A percentile compares a stretch with the other conserved stretches of the same genome.
Conservation (phyloP, 2,888 invertebrate species). For the Pristionchus entomophagus region DNA sequence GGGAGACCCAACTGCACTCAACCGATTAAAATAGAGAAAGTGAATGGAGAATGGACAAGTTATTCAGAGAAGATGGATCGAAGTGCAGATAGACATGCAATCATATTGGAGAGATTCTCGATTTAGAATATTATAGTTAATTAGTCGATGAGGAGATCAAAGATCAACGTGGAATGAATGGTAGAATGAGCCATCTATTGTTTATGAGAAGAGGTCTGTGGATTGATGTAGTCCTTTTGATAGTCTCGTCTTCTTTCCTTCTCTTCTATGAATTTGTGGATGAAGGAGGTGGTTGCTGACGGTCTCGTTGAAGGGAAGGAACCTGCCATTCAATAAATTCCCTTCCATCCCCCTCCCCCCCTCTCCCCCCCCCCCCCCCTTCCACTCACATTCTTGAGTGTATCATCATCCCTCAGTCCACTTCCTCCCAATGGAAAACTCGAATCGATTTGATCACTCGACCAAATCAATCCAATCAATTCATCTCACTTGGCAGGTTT, state of each 20-base stretch:
- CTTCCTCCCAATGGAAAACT: conserved; percentile 33
- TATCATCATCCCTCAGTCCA: conserved; percentile 22
- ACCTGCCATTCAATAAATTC: conserved; percentile 4
- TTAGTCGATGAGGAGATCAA: too few species aligned
- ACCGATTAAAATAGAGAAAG: background rate
- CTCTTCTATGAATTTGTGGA: background rate
- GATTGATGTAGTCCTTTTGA: background rate
- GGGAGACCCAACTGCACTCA: conserved; percentile 23
- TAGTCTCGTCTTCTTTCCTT: background rate
- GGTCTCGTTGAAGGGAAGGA: background rate
- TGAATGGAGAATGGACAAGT: too few species aligned
- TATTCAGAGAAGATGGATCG: too few species aligned
- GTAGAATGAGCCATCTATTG: background rate
- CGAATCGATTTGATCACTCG: too few species aligned
- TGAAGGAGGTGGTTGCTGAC: background rate
- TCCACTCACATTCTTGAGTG: conserved; percentile 3
- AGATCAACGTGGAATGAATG: too few species aligned
- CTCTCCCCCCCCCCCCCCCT: too few species aligned
- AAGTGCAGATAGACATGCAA: too few species aligned
- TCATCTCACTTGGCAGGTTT: background rate
- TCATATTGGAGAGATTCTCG: too few species aligned
- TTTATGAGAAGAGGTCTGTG: conserved; percentile 28
- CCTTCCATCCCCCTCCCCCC: too few species aligned
- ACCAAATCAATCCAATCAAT: too few species aligned
- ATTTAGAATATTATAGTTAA: too few species aligned